Evolutionary conservation across 2,113 vertebrate genomes (phyloP).

Genomic region (Crotalus tigris): DNA sequence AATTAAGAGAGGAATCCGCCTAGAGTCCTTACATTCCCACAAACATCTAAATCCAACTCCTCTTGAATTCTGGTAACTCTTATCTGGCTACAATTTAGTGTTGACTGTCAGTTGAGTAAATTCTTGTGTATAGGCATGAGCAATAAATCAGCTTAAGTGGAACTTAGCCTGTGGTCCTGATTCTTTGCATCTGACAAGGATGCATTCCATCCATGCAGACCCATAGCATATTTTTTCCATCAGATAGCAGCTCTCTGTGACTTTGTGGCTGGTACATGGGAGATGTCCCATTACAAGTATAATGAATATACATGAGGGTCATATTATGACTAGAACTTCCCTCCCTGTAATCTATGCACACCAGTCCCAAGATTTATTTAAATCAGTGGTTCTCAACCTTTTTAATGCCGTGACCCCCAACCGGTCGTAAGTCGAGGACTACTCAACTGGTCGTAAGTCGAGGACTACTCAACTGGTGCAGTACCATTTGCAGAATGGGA

Average conservation of each 20-base stretch:
- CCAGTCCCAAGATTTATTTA: not conserved
- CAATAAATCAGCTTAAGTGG: not conserved
- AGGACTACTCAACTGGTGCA: too few species aligned
- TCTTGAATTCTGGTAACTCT: not conserved
- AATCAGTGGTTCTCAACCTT: not conserved
- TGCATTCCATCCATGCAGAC: not conserved
- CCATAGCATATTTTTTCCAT: too few species aligned
- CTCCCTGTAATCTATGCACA: not conserved
- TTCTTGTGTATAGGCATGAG: not conserved
- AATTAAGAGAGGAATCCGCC: not conserved
- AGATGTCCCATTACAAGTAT: not conserved
- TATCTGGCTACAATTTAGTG: not conserved
- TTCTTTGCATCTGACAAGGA: not conserved
- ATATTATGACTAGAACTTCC: not conserved
- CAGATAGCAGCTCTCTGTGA: not conserved
- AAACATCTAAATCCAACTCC: not conserved
- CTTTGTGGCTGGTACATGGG: not conserved
- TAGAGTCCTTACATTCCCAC: not conserved
- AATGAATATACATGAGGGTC: not conserved
- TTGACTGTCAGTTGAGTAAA: not conserved
- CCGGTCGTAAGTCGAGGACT: too few species aligned
- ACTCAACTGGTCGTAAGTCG: too few species aligned
- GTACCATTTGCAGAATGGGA: too few species aligned
- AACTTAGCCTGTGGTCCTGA: not conserved
- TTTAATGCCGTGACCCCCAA: too few species aligned